Evolutionary conservation across 2,113 vertebrate genomes (phyloP), one percentile per base, ranked within the genome.

Genomic region (Otus sunia): DNA sequence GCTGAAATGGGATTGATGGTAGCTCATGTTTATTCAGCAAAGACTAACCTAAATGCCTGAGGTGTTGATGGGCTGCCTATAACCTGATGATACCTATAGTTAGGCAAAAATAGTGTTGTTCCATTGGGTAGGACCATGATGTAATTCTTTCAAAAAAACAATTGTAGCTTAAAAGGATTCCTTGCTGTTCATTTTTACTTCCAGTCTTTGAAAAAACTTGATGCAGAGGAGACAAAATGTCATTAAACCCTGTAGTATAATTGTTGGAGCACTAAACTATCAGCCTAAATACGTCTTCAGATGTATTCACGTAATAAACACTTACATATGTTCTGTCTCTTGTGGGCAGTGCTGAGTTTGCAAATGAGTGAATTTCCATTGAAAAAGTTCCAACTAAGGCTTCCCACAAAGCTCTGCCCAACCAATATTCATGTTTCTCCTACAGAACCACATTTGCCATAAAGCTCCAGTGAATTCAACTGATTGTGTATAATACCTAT

Each of bases 221-320:
- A 76, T 87, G 67, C 39, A 85, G 73, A 85, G 30, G 45, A 94
- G 66, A 88, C 36, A 87, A 93, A 92, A 43, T 93, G 50, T 86
- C 90, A 71, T 63, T 93, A 87, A 88, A 88, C 55, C 43, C 67
- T 88, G 79, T 80, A 82, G 79, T 74, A 80, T 50, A 94, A 96
- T 83, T 55, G 30, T 37, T 86, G 79, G 55, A 94, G 26, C 64
- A 77, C 74, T 93, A 86, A 96, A 93, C 67, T 86, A 93, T 96
- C 88, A 90, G 50, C 47, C 53, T 92, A 86, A 97, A 50, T 50
- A 77, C 55, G n/a, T 96, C 92, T 94, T 97, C 88, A 90, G 72
- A 93, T 80, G 72, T n/a, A 95, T 83, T 95, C 60, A 79, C 2
- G 2, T 80, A 96, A 86, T 88, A 96, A 92, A 89, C 36, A 77